Evolutionary conservation across 2,797 vertebrate species (phyloP).

Genomic region (Jordanella pulchra): DNA sequence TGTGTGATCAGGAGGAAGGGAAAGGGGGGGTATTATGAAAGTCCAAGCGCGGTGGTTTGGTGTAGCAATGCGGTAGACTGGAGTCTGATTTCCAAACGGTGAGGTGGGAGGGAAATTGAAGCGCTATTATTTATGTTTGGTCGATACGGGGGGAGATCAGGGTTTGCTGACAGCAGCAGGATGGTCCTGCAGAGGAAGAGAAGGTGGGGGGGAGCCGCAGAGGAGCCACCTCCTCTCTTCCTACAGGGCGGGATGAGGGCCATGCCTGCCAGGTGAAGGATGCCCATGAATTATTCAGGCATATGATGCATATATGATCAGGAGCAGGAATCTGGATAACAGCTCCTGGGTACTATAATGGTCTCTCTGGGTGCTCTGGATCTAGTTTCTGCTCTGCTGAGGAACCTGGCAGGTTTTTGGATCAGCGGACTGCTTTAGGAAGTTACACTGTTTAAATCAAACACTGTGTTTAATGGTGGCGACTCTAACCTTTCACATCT

Average conservation of each 20-base stretch:
- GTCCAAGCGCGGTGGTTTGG: conserved; percentile 20
- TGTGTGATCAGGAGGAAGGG: not conserved
- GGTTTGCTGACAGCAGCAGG: conserved; percentile 69
- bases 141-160: conserved; percentile 69
- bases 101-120: conserved; percentile 42
- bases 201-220: conserved; percentile 42
- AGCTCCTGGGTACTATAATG: conserved; percentile 37
- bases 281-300: conserved; percentile 73
- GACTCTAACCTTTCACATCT: no score
- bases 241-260: conserved; percentile 43
- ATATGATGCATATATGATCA: conserved; percentile 65
- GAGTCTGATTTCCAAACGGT: conserved; percentile 46
- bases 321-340: conserved; percentile 46
- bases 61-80: conserved; percentile 68
- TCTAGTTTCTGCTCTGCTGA: conserved; percentile 14
- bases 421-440: no score
- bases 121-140: conserved; percentile 66
- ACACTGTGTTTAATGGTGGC: no score
- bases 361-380: conserved; percentile 18
- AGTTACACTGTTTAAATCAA: no score
- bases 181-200: conserved; percentile 63
- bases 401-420: not conserved
- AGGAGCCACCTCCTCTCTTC: conserved; percentile 36
- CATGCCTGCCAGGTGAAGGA: conserved; percentile 69
- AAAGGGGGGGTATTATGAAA: conserved; percentile 14